A percentile compares a stretch with the other conserved stretches of the same genome.
These are phyloP conservation scores for Hypomecis atomaria DNA, from an alignment of 2,888 invertebrate species.

Conservation along the genomic window DNA sequence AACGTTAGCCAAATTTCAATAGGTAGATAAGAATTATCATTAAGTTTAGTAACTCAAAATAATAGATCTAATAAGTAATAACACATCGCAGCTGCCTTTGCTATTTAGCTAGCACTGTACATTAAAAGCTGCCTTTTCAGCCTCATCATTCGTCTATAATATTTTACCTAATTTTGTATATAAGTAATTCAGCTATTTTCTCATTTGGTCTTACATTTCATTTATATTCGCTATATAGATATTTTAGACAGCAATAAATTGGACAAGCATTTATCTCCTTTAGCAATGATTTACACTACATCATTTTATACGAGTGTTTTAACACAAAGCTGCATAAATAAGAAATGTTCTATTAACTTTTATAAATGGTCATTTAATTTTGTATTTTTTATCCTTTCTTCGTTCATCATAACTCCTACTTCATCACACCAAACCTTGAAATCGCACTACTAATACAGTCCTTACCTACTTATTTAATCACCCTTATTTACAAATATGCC, in stretches of 20 bases:
- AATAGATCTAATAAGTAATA: no score
- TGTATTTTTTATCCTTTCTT: neutral
- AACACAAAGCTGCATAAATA: no score
- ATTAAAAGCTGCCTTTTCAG: neutral
- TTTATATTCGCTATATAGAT: no score
- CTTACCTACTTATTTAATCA: conserved; percentile 13
- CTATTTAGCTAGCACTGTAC: neutral
- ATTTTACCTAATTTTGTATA: neutral
- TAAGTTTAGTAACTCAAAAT: no score
- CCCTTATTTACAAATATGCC: conserved; percentile 30
- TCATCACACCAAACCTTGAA: conserved; percentile 1
- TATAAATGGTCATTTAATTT: neutral
- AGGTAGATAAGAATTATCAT: neutral
- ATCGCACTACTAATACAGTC: conserved; percentile 23
- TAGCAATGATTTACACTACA: no score
- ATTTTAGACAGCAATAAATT: no score
- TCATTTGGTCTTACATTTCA: no score
- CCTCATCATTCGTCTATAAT: neutral
- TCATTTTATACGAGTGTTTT: no score
- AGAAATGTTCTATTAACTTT: no score
- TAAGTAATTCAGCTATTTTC: neutral
- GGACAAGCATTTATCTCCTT: no score
- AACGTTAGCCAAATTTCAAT: neutral
- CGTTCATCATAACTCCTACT: neutral
- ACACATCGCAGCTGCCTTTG: neutral